Conservation (phyloP, 2,113 vertebrate genomes). For the Cyanistes caeruleus region DNA sequence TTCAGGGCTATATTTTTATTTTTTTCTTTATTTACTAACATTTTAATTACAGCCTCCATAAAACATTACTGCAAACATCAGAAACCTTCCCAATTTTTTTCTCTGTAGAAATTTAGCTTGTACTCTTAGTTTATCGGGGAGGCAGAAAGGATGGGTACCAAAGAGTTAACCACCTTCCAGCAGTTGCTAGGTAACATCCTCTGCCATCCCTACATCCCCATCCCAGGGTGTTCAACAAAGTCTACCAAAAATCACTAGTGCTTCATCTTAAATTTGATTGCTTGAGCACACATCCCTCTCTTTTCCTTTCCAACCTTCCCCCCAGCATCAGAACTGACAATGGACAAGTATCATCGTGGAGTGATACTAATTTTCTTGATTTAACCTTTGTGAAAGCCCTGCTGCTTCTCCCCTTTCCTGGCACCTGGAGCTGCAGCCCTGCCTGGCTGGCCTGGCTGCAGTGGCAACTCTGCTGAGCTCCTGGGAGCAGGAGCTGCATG, state of each 20-base stretch:
- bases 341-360: background rate
- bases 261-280: background rate
- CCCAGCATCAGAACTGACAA: background rate
- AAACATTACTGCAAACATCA: background rate
- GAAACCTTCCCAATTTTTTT: background rate
- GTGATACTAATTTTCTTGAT: background rate
- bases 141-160: background rate
- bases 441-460: background rate
- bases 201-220: background rate
- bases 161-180: background rate
- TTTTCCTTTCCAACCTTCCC: background rate
- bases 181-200: constrained; percentile 47
- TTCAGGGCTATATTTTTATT: background rate
- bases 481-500: background rate
- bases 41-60: background rate
- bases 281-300: background rate
- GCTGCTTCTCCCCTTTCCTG: background rate
- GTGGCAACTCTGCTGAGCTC: background rate
- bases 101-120: background rate
- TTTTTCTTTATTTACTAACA: background rate
- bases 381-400: background rate
- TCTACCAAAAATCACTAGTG: background rate
- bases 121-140: background rate
- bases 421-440: background rate
- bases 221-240: background rate